Evolutionary conservation across 2,797 vertebrate species (phyloP), one percentile per base, ranked within the genome.

Genomic region (Brotula barbata): DNA sequence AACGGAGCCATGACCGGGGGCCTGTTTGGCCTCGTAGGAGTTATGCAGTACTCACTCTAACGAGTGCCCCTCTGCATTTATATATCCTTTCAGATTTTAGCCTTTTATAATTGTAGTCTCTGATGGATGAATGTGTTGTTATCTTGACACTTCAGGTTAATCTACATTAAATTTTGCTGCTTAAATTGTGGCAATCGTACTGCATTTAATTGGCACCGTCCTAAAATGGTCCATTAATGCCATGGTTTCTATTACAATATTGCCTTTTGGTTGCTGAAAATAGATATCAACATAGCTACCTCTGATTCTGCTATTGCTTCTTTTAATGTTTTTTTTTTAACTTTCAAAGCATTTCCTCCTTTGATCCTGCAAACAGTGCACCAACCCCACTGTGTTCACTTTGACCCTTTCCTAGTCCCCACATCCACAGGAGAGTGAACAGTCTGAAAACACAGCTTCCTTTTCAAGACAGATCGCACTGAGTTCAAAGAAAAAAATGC

Each of bases 401-500:
- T 16, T 40, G 49, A 37, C 43, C 37, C 56, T 11, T 13, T 36
- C 34, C 9, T 64, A 44, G 71, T 72, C 83, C 25, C 39, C 69
- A 42, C 47, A 39, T 77, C 71, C 66, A 64, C 79, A 75, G 65
- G 62, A 78, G 81, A 78, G 70, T 33, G 71, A 82, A 44, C 75
- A 60, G 60, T 70, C 61, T 77, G 74, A 78, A 74, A 80, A 75
- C 69, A 72, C 59, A 4, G 80, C 75, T 77, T 82, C 83, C 73
- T 78, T 63, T 60, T 73, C 58, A 64, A 74, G 66, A 63, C 2
- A 15, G 34, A 58, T 75, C 81, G 49, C 44, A 62, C 82, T 15
- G 73, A 80, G 77, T 80, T 88, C 80, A 88, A 81, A 87, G 74
- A 3, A 28, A 39, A 40, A 64, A 72, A 55, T 52, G 77, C 78